Evolutionary conservation across 2,113 vertebrate genomes (phyloP).

Genomic region (Sturnus vulgaris): DNA sequence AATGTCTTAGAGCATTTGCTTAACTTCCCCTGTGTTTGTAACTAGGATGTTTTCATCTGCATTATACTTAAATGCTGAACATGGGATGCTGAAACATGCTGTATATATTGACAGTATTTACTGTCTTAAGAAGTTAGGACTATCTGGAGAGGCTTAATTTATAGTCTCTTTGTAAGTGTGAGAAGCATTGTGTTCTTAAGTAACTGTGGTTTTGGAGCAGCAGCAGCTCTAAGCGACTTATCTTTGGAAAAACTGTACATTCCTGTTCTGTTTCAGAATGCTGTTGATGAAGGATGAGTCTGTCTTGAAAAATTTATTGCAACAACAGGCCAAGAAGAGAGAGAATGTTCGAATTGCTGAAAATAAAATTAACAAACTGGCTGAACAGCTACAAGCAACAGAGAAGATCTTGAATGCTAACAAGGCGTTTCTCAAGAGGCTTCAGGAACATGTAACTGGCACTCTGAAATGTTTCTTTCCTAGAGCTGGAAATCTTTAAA

Average conservation of each 20-base stretch:
- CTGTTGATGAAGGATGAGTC: slow-evolving; percentile 89
- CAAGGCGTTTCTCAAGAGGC: slow-evolving; percentile 86
- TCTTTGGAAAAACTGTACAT: not conserved
- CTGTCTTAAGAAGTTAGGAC: not conserved
- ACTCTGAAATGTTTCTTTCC: not conserved
- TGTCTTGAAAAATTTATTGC: slow-evolving; percentile 85
- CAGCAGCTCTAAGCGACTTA: not conserved
- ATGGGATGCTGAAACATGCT: not conserved
- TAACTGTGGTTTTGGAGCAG: not conserved
- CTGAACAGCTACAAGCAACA: slow-evolving; percentile 89
- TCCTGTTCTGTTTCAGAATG: slow-evolving; percentile 70
- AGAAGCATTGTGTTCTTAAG: not conserved
- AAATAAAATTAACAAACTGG: slow-evolving; percentile 84
- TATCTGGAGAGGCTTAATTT: not conserved
- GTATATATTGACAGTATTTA: not conserved
- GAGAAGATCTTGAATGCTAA: slow-evolving; percentile 89
- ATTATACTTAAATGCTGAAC: not conserved
- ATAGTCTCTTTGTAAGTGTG: not conserved
- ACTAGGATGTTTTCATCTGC: not conserved
- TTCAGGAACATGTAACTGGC: slow-evolving; percentile 89
- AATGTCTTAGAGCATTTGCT: not conserved
- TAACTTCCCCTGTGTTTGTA: not conserved
- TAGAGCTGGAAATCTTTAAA: not conserved
- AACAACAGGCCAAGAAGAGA: slow-evolving; percentile 90
- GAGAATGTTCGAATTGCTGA: slow-evolving; percentile 89